Evolutionary conservation across 2,113 vertebrate genomes (phyloP).

Genomic region (Psilopsiagon aurifrons): DNA sequence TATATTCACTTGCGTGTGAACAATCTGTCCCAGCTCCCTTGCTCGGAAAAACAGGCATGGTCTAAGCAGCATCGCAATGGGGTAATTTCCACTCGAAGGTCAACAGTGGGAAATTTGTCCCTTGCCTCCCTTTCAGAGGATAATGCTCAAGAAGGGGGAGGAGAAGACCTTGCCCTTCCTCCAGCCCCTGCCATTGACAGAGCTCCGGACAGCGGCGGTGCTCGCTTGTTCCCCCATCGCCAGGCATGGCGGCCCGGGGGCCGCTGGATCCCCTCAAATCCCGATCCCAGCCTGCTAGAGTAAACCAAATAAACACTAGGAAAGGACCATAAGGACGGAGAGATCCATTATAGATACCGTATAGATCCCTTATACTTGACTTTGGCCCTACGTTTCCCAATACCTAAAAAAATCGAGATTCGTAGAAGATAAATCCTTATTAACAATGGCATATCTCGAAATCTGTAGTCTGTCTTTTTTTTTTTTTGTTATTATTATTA

Average conservation of each 20-base stretch:
- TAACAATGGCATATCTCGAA: neutral
- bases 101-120: neutral
- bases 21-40: neutral
- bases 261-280: neutral
- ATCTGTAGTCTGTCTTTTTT: accelerated
- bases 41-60: neutral
- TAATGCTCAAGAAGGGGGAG: neutral
- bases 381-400: accelerated
- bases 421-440: neutral
- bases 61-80: neutral
- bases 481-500: neutral
- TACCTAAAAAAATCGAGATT: neutral
- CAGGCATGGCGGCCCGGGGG: neutral
- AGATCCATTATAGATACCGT: too few relatives aligned
- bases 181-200: neutral
- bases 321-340: neutral
- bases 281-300: neutral
- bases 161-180: neutral
- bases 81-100: neutral
- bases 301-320: neutral
- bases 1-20: neutral
- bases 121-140: too few relatives aligned
- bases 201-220: neutral
- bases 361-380: neutral
- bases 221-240: too few relatives aligned